Evolutionary conservation across 2,888 invertebrate genomes (phyloP), one percentile per base, ranked within the genome.

Genomic region (Zhuqinia jingwanae): DNA sequence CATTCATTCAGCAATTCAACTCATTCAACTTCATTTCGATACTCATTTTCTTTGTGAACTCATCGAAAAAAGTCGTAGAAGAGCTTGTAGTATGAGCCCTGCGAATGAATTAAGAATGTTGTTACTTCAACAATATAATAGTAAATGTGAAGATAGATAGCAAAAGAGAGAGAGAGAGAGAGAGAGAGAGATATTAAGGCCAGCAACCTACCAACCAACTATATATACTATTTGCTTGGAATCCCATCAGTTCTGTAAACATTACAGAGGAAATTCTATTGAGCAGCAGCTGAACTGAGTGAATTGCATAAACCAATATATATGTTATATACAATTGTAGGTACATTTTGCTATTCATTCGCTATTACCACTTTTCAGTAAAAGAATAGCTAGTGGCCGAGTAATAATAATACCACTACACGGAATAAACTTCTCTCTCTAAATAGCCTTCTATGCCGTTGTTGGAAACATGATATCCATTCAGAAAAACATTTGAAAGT

Each of bases 41-140:
- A 65, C 75, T 75, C 76, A 63, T 56, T 63, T 63, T 36, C 27
- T 83, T 77, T 63, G 20, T 56, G 68, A 70, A 80, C 75, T 60
- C 63, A 75, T 76, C 58, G 83, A 53, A 76, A 63, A n/a, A 17
- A 56, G 42, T 79, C 53, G 56, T 81, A 36, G 79, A 79, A 53
- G 68, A n/a, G 27, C 68, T 36, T 36, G 56, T 36, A 15, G 36
- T 17, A 68, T 22, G 77, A 77, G 60, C 22, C 45, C 45, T 45
- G 65, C 50, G 45, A 75, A 83, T 83, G 83, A 83, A 83, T 83
- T 83, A 83, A 83, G 83, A 83, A 83, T 63, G 42, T 20, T 68
- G 30, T 63, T 68, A 79, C 36, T 63, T 2, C 22, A 20, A 22
- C 3, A 68, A 63, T 27, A 45, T 25, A 36, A 42, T 65, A 36